Conservation (phyloP, 2,113 vertebrate species). For the Climacteris rufus region DNA sequence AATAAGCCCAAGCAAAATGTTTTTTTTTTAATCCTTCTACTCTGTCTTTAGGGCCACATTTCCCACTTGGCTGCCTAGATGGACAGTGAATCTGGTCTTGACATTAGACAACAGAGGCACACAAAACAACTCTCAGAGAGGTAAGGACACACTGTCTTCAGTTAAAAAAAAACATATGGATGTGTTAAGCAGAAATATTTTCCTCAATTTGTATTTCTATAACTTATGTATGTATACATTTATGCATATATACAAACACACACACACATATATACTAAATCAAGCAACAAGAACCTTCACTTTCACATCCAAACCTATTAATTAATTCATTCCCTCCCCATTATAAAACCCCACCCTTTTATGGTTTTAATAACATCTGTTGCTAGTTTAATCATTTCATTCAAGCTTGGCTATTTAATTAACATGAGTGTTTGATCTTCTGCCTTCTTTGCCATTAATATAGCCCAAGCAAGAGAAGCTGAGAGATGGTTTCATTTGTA, state of each 20-base stretch:
- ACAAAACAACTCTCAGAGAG: background rate
- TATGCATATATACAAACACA: background rate
- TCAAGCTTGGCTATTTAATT: slow-evolving; percentile 45
- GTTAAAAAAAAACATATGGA: background rate
- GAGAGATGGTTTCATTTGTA: background rate
- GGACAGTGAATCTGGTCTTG: background rate
- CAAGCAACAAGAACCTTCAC: background rate
- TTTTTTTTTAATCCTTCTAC: background rate
- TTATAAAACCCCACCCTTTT: background rate
- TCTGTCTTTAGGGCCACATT: background rate
- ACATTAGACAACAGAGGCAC: background rate
- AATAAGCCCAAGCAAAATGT: background rate
- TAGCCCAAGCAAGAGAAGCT: background rate
- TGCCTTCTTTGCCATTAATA: background rate
- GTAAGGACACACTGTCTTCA: background rate
- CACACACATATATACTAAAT: background rate
- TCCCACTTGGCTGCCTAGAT: background rate
- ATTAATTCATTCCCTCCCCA: background rate
- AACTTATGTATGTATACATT: background rate
- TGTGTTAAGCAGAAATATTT: background rate
- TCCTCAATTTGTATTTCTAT: background rate
- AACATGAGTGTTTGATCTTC: slow-evolving; percentile 12
- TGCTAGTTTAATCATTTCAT: slow-evolving; percentile 3
- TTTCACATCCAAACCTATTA: background rate
- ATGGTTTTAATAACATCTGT: slow-evolving; percentile 1